phyloP scores from a whole-genome alignment of 1,140 invertebrate species.

The Drosophila teissieri region DNA sequence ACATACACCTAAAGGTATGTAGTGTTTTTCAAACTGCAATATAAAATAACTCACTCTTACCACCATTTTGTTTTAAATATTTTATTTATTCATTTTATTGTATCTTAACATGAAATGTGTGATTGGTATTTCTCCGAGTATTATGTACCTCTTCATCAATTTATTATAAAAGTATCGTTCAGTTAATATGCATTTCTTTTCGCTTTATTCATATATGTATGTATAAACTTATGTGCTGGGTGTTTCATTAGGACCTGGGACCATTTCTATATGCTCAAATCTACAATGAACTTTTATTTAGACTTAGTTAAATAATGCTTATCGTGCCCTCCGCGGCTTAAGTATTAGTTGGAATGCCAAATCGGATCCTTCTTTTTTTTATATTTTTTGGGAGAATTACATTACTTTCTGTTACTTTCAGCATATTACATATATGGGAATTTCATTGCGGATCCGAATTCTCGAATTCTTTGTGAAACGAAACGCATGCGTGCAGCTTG shows the following conservation, averaged over 20 bases:
- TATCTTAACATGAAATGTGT: constrained; percentile 78
- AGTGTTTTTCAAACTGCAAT: no score
- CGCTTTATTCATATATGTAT: constrained; percentile 51
- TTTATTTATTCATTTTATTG: constrained; percentile 76
- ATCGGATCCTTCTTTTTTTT: constrained; percentile 32
- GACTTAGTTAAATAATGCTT: constrained; percentile 59
- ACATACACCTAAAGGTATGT: no score
- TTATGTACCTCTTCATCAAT: constrained; percentile 40
- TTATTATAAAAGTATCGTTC: constrained; percentile 75
- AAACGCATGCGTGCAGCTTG: constrained; percentile 52
- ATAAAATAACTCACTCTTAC: no score
- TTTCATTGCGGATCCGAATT: not conserved
- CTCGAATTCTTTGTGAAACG: constrained; percentile 17
- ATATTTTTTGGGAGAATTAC: constrained; percentile 35
- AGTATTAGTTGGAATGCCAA: constrained; percentile 21
- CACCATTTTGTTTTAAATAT: constrained; percentile 56
- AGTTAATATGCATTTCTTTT: constrained; percentile 62
- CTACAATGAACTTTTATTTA: constrained; percentile 75
- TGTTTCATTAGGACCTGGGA: constrained; percentile 41
- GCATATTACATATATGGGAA: constrained; percentile 21
- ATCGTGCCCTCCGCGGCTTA: constrained; percentile 34
- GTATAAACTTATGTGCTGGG: constrained; percentile 81
- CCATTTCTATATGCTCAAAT: constrained; percentile 68
- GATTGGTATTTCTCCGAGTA: constrained; percentile 60
- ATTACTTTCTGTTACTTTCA: constrained; percentile 13